phyloP scores from a whole-genome alignment of 2,888 invertebrate species.

The Poecilus cupreus region DNA sequence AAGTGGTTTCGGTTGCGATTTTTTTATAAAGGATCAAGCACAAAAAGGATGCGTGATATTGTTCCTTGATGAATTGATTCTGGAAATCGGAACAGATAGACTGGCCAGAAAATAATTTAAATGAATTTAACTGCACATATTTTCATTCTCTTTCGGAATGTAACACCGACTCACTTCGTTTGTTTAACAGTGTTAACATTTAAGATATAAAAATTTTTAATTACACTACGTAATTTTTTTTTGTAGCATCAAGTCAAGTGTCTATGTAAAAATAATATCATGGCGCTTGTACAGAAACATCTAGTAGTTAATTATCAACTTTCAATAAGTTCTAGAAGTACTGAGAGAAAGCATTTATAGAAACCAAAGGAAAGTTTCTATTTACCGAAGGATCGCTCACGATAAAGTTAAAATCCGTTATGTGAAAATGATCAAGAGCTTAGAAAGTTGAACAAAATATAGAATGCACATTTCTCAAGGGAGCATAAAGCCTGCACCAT shows the following conservation, averaged over 20 bases:
- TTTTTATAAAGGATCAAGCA: background rate
- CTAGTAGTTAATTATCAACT: slow-evolving; percentile 44
- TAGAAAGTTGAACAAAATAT: slow-evolving; percentile 23
- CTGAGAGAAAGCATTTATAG: slow-evolving; percentile 13
- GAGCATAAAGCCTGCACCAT: background rate
- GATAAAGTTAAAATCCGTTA: slow-evolving; percentile 48
- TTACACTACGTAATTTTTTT: slow-evolving; percentile 50
- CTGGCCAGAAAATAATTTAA: background rate
- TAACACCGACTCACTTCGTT: background rate
- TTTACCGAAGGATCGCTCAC: slow-evolving; percentile 9
- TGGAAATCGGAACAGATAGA: background rate
- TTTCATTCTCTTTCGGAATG: background rate
- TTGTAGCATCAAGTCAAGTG: slow-evolving; percentile 34
- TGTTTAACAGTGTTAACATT: background rate
- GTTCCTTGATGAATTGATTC: no score
- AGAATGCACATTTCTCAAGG: slow-evolving; percentile 1
- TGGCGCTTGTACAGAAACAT: background rate
- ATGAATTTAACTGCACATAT: background rate
- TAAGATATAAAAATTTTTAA: slow-evolving; percentile 51
- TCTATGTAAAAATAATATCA: slow-evolving; percentile 21
- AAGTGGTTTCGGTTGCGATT: slow-evolving; percentile 3
- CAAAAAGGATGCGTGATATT: background rate
- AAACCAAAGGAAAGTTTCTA: slow-evolving; percentile 26
- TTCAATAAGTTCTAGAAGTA: slow-evolving; percentile 26
- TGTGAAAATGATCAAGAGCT: slow-evolving; percentile 33